phyloP scores from a whole-genome alignment of 2,797 vertebrate genomes.

The Typhlichthys eigenmanni region DNA sequence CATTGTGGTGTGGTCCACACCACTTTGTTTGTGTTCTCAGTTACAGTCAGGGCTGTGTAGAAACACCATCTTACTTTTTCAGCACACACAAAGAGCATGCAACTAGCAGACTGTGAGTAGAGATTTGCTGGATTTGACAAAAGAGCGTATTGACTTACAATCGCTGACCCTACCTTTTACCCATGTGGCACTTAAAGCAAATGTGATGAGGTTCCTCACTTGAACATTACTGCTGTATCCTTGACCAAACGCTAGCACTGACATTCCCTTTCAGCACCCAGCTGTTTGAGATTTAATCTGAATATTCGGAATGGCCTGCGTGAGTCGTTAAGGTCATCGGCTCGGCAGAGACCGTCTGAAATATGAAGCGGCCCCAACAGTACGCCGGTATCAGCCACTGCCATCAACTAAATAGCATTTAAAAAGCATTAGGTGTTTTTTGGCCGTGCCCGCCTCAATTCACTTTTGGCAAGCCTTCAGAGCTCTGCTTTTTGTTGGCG shows the following conservation, averaged over 20 bases:
- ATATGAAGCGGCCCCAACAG: slow-evolving; percentile 53
- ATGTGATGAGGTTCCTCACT: slow-evolving; percentile 46
- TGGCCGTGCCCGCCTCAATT: slow-evolving; percentile 48
- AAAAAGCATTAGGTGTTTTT: slow-evolving; percentile 75
- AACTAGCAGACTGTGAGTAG: too few species aligned
- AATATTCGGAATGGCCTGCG: slow-evolving; percentile 63
- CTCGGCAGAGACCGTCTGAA: slow-evolving; percentile 60
- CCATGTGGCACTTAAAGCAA: slow-evolving; percentile 50
- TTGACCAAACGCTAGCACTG: slow-evolving; percentile 49
- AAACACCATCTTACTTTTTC: too few species aligned
- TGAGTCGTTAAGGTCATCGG: slow-evolving; percentile 65
- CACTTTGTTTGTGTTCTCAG: too few species aligned
- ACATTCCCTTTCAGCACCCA: slow-evolving; percentile 64
- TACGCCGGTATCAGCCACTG: slow-evolving; percentile 56
- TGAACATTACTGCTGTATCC: slow-evolving; percentile 38
- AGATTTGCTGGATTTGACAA: too few species aligned
- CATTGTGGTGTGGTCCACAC: neutral
- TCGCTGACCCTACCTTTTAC: slow-evolving; percentile 35
- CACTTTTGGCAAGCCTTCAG: slow-evolving; percentile 68
- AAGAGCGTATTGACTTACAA: too few species aligned
- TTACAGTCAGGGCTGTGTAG: too few species aligned
- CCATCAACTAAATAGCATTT: slow-evolving; percentile 79
- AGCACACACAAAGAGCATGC: too few species aligned
- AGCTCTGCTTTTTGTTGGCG: slow-evolving; percentile 72
- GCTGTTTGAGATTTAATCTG: slow-evolving; percentile 65